phyloP scores from a whole-genome alignment of 2,888 invertebrate species.

The Lysandra coridon region DNA sequence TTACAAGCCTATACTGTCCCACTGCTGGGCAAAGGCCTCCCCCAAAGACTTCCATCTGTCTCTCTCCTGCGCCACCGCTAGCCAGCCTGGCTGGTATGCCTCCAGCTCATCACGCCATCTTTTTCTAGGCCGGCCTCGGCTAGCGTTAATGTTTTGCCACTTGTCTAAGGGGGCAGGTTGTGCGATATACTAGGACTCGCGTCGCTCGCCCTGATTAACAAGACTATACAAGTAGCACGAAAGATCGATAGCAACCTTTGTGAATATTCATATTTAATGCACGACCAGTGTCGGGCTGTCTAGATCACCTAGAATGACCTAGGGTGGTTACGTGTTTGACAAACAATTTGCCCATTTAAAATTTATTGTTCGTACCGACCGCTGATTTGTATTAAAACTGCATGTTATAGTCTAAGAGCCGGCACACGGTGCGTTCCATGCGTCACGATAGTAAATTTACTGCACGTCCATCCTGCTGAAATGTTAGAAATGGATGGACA shows the following conservation, averaged over 20 bases:
- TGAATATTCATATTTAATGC: slow-evolving; percentile 18
- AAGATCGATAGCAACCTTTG: slow-evolving; percentile 15
- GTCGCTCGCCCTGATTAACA: background rate
- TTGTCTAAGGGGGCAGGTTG: background rate
- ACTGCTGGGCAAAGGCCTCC: no score
- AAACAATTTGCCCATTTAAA: background rate
- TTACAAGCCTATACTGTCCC: no score
- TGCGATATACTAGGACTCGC: no score
- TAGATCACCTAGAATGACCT: background rate
- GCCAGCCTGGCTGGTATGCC: no score
- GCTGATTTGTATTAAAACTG: slow-evolving; percentile 19
- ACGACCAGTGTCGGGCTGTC: background rate
- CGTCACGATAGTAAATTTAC: no score
- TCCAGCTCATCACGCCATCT: no score
- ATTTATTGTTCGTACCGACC: background rate
- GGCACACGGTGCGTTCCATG: background rate
- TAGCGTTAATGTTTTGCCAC: no score
- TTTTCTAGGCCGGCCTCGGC: no score
- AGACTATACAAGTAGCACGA: background rate
- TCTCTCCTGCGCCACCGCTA: no score
- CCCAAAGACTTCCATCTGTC: no score
- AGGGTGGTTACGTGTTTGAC: slow-evolving; percentile 12
- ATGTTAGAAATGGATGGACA: no score
- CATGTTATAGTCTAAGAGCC: background rate
- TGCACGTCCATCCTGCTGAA: no score